Conservation (phyloP, 2,888 invertebrate species). For the Eulithis prunata region DNA sequence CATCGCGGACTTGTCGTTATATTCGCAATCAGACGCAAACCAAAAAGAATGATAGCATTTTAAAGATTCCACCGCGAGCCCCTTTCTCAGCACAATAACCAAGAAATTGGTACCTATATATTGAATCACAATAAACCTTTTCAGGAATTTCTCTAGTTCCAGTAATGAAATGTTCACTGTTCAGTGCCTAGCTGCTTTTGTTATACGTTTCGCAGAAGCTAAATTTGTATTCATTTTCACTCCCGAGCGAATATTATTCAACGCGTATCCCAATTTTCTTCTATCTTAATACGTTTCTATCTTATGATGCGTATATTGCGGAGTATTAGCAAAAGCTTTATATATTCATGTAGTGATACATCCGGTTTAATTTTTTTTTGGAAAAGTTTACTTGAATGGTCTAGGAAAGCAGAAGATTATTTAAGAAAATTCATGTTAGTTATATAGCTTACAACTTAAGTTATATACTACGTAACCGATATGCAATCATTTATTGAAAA, state of each 20-base stretch:
- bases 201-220: constrained; percentile 10
- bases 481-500: too few species aligned
- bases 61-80: too few species aligned
- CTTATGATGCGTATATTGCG: constrained; percentile 19
- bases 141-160: constrained; percentile 8
- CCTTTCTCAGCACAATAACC: constrained; percentile 1
- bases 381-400: too few species aligned
- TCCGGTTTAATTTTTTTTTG: too few species aligned
- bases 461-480: too few species aligned
- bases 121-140: constrained; percentile 29
- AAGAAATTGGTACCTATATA: constrained; percentile 5
- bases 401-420: too few species aligned
- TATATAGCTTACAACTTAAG: too few species aligned
- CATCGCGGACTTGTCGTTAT: too few species aligned
- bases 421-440: too few species aligned
- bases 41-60: too few species aligned
- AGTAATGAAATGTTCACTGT: constrained; percentile 21
- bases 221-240: constrained; percentile 32
- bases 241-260: constrained; percentile 27
- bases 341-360: not conserved
- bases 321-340: constrained; percentile 10
- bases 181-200: constrained; percentile 18
- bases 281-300: constrained; percentile 29
- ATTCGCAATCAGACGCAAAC: too few species aligned
- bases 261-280: constrained; percentile 25